A percentile compares a stretch with the other conserved stretches of the same genome.
phyloP scores from a whole-genome alignment of 2,797 vertebrate genomes.

The Ptychadena robeensis region DNA sequence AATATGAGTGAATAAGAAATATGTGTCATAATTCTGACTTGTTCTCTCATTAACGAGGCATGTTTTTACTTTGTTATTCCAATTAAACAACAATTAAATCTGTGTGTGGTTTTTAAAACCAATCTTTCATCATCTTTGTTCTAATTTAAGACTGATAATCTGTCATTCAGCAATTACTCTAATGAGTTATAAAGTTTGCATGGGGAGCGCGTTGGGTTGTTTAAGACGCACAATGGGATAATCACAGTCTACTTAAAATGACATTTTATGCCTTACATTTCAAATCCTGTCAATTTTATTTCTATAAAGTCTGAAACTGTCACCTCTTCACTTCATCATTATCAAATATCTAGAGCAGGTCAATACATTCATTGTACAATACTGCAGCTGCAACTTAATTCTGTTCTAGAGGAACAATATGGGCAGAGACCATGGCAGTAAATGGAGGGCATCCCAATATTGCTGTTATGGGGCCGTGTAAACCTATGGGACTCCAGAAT shows the following conservation, averaged over 20 bases:
- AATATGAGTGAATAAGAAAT: slow-evolving; percentile 35
- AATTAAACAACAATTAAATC: slow-evolving; percentile 19
- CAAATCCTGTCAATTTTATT: too few relatives aligned
- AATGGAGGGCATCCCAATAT: too few relatives aligned
- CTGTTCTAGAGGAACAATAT: too few relatives aligned
- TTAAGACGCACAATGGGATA: neutral
- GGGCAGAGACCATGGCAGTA: too few relatives aligned
- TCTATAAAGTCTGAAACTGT: too few relatives aligned
- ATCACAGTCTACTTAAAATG: neutral
- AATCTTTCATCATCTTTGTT: slow-evolving; percentile 13
- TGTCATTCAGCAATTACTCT: neutral
- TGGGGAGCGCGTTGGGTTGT: neutral
- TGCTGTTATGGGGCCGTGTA: too few relatives aligned
- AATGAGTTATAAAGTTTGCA: neutral
- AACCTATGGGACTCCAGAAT: too few relatives aligned
- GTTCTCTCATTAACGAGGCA: slow-evolving; percentile 15
- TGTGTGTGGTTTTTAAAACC: slow-evolving; percentile 9
- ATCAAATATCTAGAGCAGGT: too few relatives aligned
- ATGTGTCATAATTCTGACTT: slow-evolving; percentile 28
- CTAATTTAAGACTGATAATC: slow-evolving; percentile 7
- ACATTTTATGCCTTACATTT: too few relatives aligned
- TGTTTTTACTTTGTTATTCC: slow-evolving; percentile 5
- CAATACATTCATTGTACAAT: too few relatives aligned
- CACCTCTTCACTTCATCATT: too few relatives aligned
- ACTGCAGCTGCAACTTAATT: too few relatives aligned